Evolutionary conservation across 2,113 vertebrate genomes (phyloP).

Genomic region (Coturnix japonica): DNA sequence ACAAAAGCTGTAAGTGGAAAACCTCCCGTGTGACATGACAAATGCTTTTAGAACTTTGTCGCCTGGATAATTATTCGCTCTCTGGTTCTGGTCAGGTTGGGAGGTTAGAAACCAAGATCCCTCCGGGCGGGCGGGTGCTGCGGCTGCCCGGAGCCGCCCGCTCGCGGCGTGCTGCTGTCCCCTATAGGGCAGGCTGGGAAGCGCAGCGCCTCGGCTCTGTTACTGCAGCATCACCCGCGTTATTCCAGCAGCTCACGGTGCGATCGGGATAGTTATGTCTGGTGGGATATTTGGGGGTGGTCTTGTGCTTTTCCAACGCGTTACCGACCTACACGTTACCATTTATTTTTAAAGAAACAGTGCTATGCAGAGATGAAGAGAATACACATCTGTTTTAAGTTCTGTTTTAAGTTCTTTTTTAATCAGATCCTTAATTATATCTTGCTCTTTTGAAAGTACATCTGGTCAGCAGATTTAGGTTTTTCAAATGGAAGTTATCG

Average conservation of each 20-base stretch:
- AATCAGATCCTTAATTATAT: background rate
- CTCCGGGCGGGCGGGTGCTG: too few relatives aligned
- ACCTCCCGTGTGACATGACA: background rate
- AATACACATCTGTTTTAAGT: background rate
- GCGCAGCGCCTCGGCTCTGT: background rate
- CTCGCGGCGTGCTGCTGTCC: too few relatives aligned
- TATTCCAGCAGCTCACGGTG: rapidly evolving
- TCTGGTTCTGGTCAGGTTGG: background rate
- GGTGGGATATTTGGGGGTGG: background rate
- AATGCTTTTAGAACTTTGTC: background rate
- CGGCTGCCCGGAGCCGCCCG: too few relatives aligned
- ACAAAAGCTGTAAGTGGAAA: background rate
- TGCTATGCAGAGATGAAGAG: background rate
- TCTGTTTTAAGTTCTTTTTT: background rate
- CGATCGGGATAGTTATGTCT: background rate
- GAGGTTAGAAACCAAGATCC: background rate
- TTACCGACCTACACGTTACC: background rate
- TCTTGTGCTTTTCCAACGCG: background rate
- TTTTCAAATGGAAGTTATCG: background rate
- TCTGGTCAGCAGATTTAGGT: background rate
- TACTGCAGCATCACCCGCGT: background rate
- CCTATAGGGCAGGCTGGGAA: background rate
- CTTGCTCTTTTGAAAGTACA: background rate
- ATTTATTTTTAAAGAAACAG: background rate
- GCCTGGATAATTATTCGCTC: background rate